These are phyloP conservation scores for Sesia bembeciformis DNA, from an alignment of 2,888 invertebrate species.

Conservation along the genomic window DNA sequence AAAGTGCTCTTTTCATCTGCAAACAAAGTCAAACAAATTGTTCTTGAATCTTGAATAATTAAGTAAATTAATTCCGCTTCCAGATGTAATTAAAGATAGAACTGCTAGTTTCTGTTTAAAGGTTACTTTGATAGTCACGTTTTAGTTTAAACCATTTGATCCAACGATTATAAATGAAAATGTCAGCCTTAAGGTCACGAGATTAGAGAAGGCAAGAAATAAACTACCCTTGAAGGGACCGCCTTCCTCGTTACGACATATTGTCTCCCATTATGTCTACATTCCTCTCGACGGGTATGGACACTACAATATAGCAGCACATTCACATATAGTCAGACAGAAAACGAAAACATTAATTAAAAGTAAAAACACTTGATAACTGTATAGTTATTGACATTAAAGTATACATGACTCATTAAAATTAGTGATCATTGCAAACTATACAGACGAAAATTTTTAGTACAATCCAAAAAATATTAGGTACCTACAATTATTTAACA, in stretches of 20 bases:
- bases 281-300: not conserved
- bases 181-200: conserved; percentile 25
- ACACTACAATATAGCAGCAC: not conserved
- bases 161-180: conserved; percentile 19
- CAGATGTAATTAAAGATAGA: not conserved
- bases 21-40: not conserved
- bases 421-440: too few relatives aligned
- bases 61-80: not conserved
- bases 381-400: too few relatives aligned
- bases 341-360: not conserved
- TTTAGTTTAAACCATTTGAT: conserved; percentile 7
- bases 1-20: too few relatives aligned
- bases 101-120: not conserved
- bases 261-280: conserved; percentile 24
- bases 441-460: too few relatives aligned
- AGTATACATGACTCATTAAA: too few relatives aligned
- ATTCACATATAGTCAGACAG: not conserved
- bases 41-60: not conserved
- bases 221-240: conserved; percentile 10
- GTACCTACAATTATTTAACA: too few relatives aligned
- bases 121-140: not conserved
- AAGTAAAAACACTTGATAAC: too few relatives aligned
- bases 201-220: conserved; percentile 19
- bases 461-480: too few relatives aligned
- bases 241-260: conserved; percentile 23